phyloP scores from a whole-genome alignment of 2,113 vertebrate genomes.

The Dipodomys spectabilis region DNA sequence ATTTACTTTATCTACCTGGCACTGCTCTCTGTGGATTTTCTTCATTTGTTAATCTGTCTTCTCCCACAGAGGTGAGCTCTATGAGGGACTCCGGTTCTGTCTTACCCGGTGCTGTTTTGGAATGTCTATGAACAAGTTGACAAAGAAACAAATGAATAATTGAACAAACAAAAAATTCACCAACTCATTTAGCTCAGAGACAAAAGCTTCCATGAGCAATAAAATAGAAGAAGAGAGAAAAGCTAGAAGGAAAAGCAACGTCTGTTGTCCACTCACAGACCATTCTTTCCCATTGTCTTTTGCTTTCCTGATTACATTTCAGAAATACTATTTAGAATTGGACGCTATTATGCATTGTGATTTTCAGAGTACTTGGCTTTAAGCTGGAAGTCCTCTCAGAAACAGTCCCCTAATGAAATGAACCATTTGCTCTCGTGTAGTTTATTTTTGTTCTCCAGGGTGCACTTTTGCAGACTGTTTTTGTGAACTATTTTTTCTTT shows the following conservation, averaged over 20 bases:
- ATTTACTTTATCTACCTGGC: background rate
- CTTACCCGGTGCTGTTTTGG: background rate
- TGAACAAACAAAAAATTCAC: background rate
- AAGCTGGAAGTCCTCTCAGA: background rate
- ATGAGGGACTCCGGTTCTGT: background rate
- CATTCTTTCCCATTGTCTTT: background rate
- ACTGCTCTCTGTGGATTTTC: background rate
- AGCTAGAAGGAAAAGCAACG: background rate
- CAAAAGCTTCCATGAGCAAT: background rate
- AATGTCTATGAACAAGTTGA: background rate
- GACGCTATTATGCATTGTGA: constrained; percentile 26
- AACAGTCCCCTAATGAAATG: constrained; percentile 33
- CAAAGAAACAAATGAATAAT: background rate
- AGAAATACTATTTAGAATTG: constrained; percentile 36
- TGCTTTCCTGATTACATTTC: constrained; percentile 33
- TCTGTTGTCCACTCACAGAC: background rate
- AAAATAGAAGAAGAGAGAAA: background rate
- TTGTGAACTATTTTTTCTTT: background rate
- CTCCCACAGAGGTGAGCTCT: background rate
- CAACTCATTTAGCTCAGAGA: background rate
- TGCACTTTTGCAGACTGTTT: constrained; percentile 23
- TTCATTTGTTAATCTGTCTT: background rate
- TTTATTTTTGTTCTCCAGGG: constrained; percentile 33
- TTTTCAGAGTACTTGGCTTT: constrained; percentile 45
- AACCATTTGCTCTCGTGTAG: background rate